Evolutionary conservation across 2,113 vertebrate species (phyloP).

Genomic region (Eulemur macaco): DNA sequence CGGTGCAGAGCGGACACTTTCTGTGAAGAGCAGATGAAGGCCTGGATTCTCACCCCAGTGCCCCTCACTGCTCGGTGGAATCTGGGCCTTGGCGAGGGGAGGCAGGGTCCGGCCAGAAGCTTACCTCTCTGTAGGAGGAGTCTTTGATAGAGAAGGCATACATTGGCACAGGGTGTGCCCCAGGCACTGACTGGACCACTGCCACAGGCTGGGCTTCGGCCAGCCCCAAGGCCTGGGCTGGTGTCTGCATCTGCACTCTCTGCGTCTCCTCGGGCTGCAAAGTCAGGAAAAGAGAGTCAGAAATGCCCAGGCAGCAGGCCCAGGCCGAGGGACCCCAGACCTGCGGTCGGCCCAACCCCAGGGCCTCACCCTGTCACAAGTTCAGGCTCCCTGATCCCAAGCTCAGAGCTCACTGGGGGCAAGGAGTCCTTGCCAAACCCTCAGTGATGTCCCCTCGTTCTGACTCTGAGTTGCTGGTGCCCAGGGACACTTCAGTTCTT

Average conservation of each 20-base stretch:
- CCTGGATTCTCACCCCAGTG: neutral
- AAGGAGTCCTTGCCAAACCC: neutral
- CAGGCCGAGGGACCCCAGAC: neutral
- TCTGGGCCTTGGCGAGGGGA: neutral
- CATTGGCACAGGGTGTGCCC: conserved; percentile 25
- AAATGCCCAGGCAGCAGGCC: neutral
- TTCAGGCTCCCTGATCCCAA: neutral
- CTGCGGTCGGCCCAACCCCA: neutral
- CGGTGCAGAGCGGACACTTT: neutral
- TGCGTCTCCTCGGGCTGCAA: conserved; percentile 11
- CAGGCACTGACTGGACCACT: conserved; percentile 39
- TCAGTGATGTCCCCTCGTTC: neutral
- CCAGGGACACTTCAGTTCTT: neutral
- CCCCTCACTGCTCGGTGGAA: neutral
- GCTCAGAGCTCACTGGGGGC: neutral
- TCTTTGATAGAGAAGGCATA: conserved; percentile 63
- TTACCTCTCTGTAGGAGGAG: conserved; percentile 45
- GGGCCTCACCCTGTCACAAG: neutral
- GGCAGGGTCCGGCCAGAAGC: neutral
- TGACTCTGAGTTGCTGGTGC: neutral
- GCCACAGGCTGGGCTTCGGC: neutral
- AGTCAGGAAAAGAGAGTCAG: neutral
- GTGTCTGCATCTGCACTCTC: neutral
- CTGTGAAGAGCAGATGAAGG: neutral
- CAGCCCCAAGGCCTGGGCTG: neutral